Base-by-base conservation (phyloP, 2,888 invertebrate species). In the Rhopalosiphum nymphaeae region DNA sequence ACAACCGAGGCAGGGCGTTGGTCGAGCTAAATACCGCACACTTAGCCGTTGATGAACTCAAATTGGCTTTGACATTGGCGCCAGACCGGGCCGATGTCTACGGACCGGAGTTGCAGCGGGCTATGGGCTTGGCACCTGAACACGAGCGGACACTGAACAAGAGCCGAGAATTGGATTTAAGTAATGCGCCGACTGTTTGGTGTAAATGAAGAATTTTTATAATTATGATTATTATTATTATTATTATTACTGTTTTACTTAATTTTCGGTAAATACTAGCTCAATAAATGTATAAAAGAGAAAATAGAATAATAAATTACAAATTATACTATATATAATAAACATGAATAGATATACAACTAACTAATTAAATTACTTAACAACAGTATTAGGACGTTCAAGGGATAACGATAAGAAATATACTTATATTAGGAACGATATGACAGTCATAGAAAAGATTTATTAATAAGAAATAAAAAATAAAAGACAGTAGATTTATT, bases 11-110 rank as follows among this genome's bases (percentile, higher is more conserved):
- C 25, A 87, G 2, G 46, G 94, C 93, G 42, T 29, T 93, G 42
- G 26, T 93, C 61, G 90, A 93, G 46, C 57, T 93, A 42, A 49
- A 90, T n/a, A 90, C 89, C 57, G 93, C 93, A 16, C 93, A 93
- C 49, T 36, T 93, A 85, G 93, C 93, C 57, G 86, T 93, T 10
- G 93, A 56, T 61, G 93, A 93, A 49, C 90, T 93, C 26, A 89
- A 61, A 7, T 26, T 29, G 61, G 93, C 93, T 26, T 36, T 93
- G 89, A 93, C 3, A 13, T 56, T 93, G 61, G 90, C 84, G 16
- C 93, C 93, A 21, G 56, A n/a, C 21, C 93, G 89, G 36, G 84
- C 89, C 42, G 21, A 93, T 5, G 11, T 46, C 26, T 93, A 90
- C 85, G 93, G 90, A 36, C 93, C 93, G 13, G 93, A 93, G 36